Evolutionary conservation across 1,140 invertebrate genomes (phyloP), one percentile per base, ranked within the genome.

Genomic region (Nephila pilipes): DNA sequence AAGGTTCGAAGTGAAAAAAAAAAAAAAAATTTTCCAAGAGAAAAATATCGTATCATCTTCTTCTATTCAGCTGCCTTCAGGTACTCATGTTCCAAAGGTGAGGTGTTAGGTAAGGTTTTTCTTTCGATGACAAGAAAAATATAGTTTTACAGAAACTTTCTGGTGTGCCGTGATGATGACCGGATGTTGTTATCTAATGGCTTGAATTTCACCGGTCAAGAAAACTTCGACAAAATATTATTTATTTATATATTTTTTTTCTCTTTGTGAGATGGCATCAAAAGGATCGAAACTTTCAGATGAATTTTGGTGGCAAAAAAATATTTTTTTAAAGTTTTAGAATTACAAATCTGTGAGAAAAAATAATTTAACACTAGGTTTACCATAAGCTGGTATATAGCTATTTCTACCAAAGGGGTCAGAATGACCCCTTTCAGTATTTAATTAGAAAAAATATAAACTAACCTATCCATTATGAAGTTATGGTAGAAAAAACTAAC

Each of bases 101-200:
- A 65, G 63, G 25, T 65, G 63, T 25, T 12, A 65, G 32, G 29
- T 20, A 32, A 32, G 69, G 16, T 75, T 75, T 75, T 75, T 29
- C 32, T 75, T 75, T 75, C 29, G 1, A 8, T n/a, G 69, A 18
- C 29, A 36, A 75, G 29, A 75, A 75, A 75, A 75, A 75, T 75
- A 75, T 75, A 75, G 69, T 75, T 75, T 75, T 36, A 75, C 69
- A 75, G 69, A 75, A 75, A 36, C 63, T 65, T 65, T 65, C 25
- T 12, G 29, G 29, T 1, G 14, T 36, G 25, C 69, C 36, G 32
- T 75, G 29, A 18, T 75, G 69, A 75, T 75, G 69, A 75, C 69
- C 69, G 69, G 69, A 75, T 75, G 69, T 75, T 75, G 69, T 75
- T 75, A 75, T 75, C 69, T 75, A 75, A 75, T 75, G 69, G 69